Conservation (phyloP, 2,888 invertebrate species). For the Petrolisthes manimaculis region DNA sequence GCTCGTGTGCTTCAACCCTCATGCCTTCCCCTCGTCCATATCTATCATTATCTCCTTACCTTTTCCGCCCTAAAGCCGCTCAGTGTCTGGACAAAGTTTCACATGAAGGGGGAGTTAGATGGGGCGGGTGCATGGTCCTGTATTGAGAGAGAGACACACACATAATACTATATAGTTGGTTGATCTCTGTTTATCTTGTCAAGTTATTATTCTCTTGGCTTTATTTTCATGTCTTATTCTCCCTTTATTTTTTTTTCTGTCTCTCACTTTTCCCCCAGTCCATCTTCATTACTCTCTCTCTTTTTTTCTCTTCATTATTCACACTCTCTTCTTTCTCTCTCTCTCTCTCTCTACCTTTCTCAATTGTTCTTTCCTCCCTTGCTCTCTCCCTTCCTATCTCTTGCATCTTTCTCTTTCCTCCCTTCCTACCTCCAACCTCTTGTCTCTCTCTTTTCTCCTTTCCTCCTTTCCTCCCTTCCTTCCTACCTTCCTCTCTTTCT, state of each 20-base stretch:
- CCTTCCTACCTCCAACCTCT: not conserved
- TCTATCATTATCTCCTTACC: too few species aligned
- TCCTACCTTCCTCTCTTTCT: conserved; percentile 8
- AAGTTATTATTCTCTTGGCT: too few species aligned
- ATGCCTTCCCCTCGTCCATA: too few species aligned
- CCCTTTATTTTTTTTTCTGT: not conserved
- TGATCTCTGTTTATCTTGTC: too few species aligned
- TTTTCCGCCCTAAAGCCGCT: too few species aligned
- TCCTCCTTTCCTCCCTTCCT: not conserved
- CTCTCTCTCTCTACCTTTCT: not conserved
- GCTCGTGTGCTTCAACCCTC: too few species aligned
- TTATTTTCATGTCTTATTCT: not conserved
- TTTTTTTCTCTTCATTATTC: not conserved
- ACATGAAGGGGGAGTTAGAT: too few species aligned
- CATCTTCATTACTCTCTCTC: not conserved
- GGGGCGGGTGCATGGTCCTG: too few species aligned
- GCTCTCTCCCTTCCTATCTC: not conserved
- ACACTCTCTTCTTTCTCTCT: not conserved
- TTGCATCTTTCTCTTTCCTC: not conserved
- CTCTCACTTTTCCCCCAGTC: not conserved
- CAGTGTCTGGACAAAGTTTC: too few species aligned
- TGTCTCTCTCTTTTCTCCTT: not conserved
- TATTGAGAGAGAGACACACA: too few species aligned
- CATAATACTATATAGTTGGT: too few species aligned
- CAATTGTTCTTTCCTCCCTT: not conserved